These are phyloP conservation scores for Equus quagga DNA, from an alignment of 2,113 vertebrate species.

Conservation along the genomic window DNA sequence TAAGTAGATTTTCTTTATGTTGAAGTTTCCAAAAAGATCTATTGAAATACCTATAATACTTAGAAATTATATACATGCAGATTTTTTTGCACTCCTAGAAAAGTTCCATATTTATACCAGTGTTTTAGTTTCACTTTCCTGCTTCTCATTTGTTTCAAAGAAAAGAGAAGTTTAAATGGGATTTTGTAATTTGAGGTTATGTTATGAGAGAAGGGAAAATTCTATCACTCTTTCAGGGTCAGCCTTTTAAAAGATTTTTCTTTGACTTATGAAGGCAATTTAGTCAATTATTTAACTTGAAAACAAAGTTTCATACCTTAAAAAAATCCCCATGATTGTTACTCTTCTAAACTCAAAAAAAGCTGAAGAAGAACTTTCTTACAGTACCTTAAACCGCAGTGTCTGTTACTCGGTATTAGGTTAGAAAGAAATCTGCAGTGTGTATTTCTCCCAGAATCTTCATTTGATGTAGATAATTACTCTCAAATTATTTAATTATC, in stretches of 20 bases:
- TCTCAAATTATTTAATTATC: slow-evolving; percentile 52
- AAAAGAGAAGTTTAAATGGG: slow-evolving; percentile 82
- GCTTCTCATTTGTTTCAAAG: slow-evolving; percentile 79
- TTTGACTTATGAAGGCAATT: slow-evolving; percentile 27
- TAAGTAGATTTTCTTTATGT: slow-evolving; percentile 63
- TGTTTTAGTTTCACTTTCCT: slow-evolving; percentile 82
- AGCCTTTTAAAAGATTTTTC: slow-evolving; percentile 12
- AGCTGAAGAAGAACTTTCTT: slow-evolving; percentile 30
- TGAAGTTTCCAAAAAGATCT: slow-evolving; percentile 53
- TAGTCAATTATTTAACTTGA: slow-evolving; percentile 47
- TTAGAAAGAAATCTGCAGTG: slow-evolving; percentile 38
- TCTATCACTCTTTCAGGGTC: slow-evolving; percentile 13
- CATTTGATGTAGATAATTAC: slow-evolving; percentile 29
- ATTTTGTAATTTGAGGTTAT: slow-evolving; percentile 65
- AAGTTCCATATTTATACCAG: neutral
- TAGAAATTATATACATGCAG: slow-evolving; percentile 12
- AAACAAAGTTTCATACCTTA: slow-evolving; percentile 40
- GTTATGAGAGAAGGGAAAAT: slow-evolving; percentile 57
- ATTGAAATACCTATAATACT: slow-evolving; percentile 57
- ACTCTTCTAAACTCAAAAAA: slow-evolving; percentile 8
- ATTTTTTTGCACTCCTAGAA: slow-evolving; percentile 45
- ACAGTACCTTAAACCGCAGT: neutral
- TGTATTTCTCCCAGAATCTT: slow-evolving; percentile 42
- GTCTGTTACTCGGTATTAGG: neutral
- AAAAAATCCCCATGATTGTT: neutral